Evolutionary conservation across 2,797 vertebrate genomes (phyloP).

Genomic region (Chelmon rostratus): DNA sequence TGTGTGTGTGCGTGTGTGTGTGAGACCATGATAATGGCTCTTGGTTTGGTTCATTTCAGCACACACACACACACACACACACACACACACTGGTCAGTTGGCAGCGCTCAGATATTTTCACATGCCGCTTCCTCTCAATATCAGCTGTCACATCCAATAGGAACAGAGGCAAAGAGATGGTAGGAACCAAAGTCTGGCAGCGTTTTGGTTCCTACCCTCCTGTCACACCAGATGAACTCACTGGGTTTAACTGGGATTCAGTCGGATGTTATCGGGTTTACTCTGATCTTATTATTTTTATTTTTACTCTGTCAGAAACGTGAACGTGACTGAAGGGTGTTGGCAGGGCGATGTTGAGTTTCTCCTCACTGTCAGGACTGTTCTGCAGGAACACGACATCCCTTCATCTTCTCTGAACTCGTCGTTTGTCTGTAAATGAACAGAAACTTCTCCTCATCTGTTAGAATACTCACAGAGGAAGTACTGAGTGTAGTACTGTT

Average conservation of each 20-base stretch:
- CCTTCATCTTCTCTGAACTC: not conserved
- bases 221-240: conserved; percentile 43
- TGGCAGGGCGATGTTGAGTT: too few relatives aligned
- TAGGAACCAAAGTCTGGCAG: conserved; percentile 49
- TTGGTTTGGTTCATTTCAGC: not conserved
- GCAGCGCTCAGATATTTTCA: conserved; percentile 49
- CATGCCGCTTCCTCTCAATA: conserved; percentile 57
- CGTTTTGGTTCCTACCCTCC: conserved; percentile 49
- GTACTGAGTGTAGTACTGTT: not conserved
- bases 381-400: too few relatives aligned
- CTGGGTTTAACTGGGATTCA: conserved; percentile 1
- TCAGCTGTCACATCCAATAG: conserved; percentile 55
- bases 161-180: conserved; percentile 49
- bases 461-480: not conserved
- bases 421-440: not conserved
- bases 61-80: conserved; percentile 26
- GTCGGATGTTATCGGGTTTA: too few relatives aligned
- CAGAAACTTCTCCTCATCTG: not conserved
- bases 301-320: too few relatives aligned
- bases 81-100: conserved; percentile 23
- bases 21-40: not conserved
- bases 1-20: conserved; percentile 17
- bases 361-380: too few relatives aligned
- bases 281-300: too few relatives aligned
- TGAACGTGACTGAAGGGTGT: too few relatives aligned